A percentile compares a stretch with the other conserved stretches of the same genome.
Evolutionary conservation across 2,888 invertebrate species (phyloP).

Genomic region (Mythimna vitellina): DNA sequence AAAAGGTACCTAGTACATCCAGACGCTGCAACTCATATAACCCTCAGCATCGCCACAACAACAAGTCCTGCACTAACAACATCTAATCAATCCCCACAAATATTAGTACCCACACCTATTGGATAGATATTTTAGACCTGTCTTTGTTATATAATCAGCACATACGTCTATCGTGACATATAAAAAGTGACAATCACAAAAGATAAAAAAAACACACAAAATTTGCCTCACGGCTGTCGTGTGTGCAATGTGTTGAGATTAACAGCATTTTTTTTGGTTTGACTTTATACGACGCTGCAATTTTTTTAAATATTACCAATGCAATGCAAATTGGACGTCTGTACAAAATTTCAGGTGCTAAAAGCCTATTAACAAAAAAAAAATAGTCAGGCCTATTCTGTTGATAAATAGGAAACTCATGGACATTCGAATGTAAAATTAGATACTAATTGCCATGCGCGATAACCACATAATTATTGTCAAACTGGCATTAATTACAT

Average conservation of each 20-base stretch:
- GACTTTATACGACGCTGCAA: background rate
- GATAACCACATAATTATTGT: constrained; percentile 27
- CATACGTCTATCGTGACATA: background rate
- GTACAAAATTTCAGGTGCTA: background rate
- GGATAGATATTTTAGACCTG: no score
- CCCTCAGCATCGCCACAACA: background rate
- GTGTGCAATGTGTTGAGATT: background rate
- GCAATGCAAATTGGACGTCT: no score
- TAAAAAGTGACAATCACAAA: no score
- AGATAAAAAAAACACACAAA: no score
- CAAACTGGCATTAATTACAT: background rate
- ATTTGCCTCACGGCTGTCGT: no score
- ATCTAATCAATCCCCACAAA: background rate
- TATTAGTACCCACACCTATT: background rate
- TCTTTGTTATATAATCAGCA: no score
- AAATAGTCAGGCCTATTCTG: background rate
- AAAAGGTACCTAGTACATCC: no score
- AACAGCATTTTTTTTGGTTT: background rate
- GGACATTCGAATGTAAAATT: background rate
- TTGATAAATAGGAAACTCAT: background rate
- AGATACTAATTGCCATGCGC: background rate
- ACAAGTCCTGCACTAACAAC: background rate
- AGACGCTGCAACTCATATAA: no score
- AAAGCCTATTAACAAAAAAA: background rate
- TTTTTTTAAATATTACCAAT: background rate